Evolutionary conservation across 2,113 vertebrate genomes (phyloP), one percentile per base, ranked within the genome.

Genomic region (Okapia johnstoni): DNA sequence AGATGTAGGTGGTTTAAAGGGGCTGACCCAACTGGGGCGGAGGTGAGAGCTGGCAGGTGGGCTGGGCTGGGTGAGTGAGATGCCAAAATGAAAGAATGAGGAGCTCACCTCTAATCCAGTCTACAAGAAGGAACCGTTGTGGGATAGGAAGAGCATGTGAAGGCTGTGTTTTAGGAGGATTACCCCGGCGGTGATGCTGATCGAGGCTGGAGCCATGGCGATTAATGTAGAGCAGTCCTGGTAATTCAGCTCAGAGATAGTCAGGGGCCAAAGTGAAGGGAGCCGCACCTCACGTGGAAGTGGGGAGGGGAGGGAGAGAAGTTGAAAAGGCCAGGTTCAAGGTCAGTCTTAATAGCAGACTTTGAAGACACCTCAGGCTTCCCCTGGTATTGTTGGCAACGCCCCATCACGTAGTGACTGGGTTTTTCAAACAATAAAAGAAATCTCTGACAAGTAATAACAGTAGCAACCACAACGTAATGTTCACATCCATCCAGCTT

Each of bases 91-190:
- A 73, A 77, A 90, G 28, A 25, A n/a, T 50, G 40, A 46, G 15
- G 54, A 63, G 10, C 43, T 83, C 3, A 50, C 33, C 55, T 54
- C 33, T 76, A 36, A 81, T 40, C 79, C 54, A 58, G 19, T 26
- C 50, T 58, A 26, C 14, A 50, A 61, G 26, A 43, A 79, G 43
- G 30, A 58, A 3, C 48, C 30, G 0, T 50, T 88, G 77, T 30
- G 16, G n/a, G 50, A 26, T 55, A 30, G 33, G 33, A 30, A 50
- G 25, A 86, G 23, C 13, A 1, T 9, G 21, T 79, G 6, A 21
- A 77, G 17, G n/a, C 50, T 86, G 73, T 84, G 50, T 95, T 90
- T 94, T 90, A 70, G 83, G 61, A 21, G 52, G 63, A 80, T 93
- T 77, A 48, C 30, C 58, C n/a, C 1, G 33, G 48, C 58, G 15